Evolutionary conservation across 1,140 invertebrate genomes (phyloP).

Genomic region (Muscidifurax raptorellus): DNA sequence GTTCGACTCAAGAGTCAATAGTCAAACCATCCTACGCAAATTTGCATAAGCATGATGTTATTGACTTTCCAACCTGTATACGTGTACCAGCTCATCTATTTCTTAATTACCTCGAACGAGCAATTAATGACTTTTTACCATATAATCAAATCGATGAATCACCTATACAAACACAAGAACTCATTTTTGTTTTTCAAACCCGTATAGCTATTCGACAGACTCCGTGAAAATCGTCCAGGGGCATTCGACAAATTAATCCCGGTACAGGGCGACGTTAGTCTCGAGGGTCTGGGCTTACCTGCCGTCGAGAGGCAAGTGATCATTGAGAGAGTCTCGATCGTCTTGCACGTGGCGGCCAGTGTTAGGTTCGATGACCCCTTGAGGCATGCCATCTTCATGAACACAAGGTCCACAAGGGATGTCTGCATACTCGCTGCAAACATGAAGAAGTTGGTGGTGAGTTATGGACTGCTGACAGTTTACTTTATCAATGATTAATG

Average conservation of each 20-base stretch:
- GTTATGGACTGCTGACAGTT: too few species aligned
- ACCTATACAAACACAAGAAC: too few species aligned
- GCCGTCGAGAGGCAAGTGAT: constrained; percentile 78
- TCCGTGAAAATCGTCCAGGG: constrained; percentile 71
- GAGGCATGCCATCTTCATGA: constrained; percentile 80
- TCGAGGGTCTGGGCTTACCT: constrained; percentile 78
- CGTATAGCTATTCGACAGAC: constrained; percentile 73
- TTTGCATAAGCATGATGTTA: too few species aligned
- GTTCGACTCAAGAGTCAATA: too few species aligned
- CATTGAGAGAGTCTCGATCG: constrained; percentile 84
- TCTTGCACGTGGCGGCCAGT: constrained; percentile 96
- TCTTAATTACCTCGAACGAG: too few species aligned
- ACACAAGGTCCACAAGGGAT: constrained; percentile 81
- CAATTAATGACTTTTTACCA: too few species aligned
- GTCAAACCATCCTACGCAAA: too few species aligned
- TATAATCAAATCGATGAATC: too few species aligned
- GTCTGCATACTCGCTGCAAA: constrained; percentile 80
- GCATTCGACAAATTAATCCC: constrained; percentile 84
- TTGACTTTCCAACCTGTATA: too few species aligned
- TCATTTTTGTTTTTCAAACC: too few species aligned
- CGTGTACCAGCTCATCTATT: too few species aligned
- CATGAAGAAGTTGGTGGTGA: constrained; percentile 82
- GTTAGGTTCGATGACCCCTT: constrained; percentile 94
- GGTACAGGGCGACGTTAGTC: constrained; percentile 86
- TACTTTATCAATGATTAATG: too few species aligned